phyloP scores from a whole-genome alignment of 2,888 invertebrate species.

The Atethmia centrago region DNA sequence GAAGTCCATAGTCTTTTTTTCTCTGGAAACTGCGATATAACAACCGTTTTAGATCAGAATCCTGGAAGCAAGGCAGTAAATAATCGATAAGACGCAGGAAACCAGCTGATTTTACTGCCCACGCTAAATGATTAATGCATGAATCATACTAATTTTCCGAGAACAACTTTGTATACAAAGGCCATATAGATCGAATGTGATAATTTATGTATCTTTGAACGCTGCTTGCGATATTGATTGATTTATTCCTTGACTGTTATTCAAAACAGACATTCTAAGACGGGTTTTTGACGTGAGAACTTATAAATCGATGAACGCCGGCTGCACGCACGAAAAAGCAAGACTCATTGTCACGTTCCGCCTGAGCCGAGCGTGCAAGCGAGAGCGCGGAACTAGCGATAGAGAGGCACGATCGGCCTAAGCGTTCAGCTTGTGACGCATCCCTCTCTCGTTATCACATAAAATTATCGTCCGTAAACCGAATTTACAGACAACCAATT shows the following conservation, averaged over 20 bases:
- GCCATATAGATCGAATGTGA: constrained; percentile 24
- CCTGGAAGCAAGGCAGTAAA: constrained; percentile 24
- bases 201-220: constrained; percentile 44
- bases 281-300: too few relatives aligned
- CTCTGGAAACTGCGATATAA: not conserved
- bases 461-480: too few relatives aligned
- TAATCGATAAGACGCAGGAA: constrained; percentile 19
- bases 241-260: constrained; percentile 16
- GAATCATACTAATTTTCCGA: constrained; percentile 39
- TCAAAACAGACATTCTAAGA: not conserved
- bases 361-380: too few relatives aligned
- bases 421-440: too few relatives aligned
- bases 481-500: too few relatives aligned
- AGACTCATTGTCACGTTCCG: too few relatives aligned
- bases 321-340: too few relatives aligned
- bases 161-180: constrained; percentile 25
- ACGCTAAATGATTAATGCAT: constrained; percentile 4
- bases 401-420: too few relatives aligned
- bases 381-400: too few relatives aligned
- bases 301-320: too few relatives aligned
- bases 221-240: constrained; percentile 4
- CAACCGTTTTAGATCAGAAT: constrained; percentile 6
- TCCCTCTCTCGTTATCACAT: too few relatives aligned
- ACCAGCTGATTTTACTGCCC: constrained; percentile 6
- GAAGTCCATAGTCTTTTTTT: not conserved